Conservation (phyloP, 2,797 vertebrate species). For the Selene dorsalis region DNA sequence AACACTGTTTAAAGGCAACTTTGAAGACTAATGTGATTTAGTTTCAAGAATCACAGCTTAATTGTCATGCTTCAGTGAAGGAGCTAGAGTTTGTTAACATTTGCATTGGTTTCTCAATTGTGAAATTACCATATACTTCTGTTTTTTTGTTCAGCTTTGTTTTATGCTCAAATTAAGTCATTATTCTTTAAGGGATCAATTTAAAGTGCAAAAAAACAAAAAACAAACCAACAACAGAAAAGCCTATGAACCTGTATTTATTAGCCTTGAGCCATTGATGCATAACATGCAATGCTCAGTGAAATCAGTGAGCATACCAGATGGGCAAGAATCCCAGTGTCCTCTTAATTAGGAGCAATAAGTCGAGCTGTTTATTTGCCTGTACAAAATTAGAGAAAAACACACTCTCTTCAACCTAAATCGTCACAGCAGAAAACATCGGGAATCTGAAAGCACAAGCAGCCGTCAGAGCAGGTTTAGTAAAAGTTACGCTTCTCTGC, state of each 20-base stretch:
- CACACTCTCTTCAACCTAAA: not conserved
- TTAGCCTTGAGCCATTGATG: not conserved
- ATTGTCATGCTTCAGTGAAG: not conserved
- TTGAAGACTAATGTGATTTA: not conserved
- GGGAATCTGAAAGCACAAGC: not conserved
- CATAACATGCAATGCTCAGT: not conserved
- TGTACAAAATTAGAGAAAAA: not conserved
- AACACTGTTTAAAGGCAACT: not conserved
- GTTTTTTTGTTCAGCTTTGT: not conserved
- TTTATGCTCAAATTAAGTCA: not conserved
- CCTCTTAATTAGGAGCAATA: not conserved
- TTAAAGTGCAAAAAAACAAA: not conserved
- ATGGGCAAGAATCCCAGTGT: not conserved
- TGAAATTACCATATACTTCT: not conserved
- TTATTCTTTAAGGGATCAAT: not conserved
- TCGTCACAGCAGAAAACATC: not conserved
- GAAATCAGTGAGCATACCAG: constrained; percentile 6
- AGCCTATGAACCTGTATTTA: constrained; percentile 6
- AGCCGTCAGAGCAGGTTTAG: too few species aligned
- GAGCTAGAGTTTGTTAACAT: not conserved
- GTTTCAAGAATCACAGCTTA: not conserved
- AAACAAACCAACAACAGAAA: not conserved
- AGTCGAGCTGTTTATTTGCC: not conserved
- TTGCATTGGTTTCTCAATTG: not conserved
- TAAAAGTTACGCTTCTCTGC: not conserved